phyloP scores from a whole-genome alignment of 2,888 invertebrate species.

The Apamea anceps region DNA sequence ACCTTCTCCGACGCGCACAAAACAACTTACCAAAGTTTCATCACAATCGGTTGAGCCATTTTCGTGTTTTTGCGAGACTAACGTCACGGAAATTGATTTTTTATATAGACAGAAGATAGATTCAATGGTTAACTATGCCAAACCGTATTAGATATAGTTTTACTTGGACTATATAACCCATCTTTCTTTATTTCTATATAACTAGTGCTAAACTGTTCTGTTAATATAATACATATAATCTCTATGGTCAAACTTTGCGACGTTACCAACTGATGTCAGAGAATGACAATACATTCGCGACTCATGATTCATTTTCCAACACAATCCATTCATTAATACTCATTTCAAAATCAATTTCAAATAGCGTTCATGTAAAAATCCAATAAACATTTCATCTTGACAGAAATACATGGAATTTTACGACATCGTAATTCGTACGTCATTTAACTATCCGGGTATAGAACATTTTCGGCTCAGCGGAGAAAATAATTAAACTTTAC shows the following conservation, averaged over 20 bases:
- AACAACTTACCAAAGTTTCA: background rate
- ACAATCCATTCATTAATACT: conserved; percentile 7
- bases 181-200: background rate
- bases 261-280: background rate
- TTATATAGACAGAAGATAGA: too few species aligned
- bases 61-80: background rate
- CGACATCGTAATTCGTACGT: conserved; percentile 43
- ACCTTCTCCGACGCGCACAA: background rate
- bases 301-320: conserved; percentile 4
- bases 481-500: conserved; percentile 55
- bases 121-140: background rate
- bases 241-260: background rate
- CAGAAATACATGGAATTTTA: conserved; percentile 46
- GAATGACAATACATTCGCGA: background rate
- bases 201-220: background rate
- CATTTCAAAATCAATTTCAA: conserved; percentile 16
- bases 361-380: conserved; percentile 19
- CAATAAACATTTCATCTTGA: conserved; percentile 52
- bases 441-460: conserved; percentile 28
- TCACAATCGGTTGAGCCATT: background rate
- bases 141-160: background rate
- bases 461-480: conserved; percentile 24
- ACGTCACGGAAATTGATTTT: background rate
- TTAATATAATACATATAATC: background rate
- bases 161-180: background rate